Evolutionary conservation across 2,888 invertebrate genomes (phyloP).

Genomic region (Sinhomidia bicolor): DNA sequence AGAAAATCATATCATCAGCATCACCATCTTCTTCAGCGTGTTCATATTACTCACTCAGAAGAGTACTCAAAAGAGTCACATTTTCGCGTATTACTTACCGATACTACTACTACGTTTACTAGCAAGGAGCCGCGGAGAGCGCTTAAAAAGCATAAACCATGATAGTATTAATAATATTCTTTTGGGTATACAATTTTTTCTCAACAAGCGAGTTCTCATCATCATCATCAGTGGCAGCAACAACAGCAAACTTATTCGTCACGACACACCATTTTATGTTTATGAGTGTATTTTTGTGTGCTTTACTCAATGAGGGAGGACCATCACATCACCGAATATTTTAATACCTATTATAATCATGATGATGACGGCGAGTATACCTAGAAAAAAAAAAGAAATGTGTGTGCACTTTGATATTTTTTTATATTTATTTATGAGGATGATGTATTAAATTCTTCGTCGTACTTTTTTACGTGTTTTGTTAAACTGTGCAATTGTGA

Average conservation of each 20-base stretch:
- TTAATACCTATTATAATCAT: background rate
- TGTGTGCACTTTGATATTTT: background rate
- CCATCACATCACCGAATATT: conserved; percentile 33
- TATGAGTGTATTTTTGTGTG: conserved; percentile 38
- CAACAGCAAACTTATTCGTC: conserved; percentile 27
- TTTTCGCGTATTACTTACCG: background rate
- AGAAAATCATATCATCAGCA: conserved; percentile 59
- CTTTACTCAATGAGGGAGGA: conserved; percentile 36
- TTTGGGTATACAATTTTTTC: conserved; percentile 34
- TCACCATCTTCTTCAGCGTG: conserved; percentile 13
- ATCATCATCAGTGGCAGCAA: background rate
- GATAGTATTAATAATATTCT: conserved; percentile 15
- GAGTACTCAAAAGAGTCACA: no score
- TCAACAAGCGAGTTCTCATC: conserved; percentile 15
- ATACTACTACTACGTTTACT: background rate
- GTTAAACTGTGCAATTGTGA: conserved; percentile 21
- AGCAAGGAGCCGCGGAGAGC: conserved; percentile 10
- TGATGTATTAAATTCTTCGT: background rate
- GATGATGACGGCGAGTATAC: background rate
- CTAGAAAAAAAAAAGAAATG: background rate
- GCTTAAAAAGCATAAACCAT: background rate
- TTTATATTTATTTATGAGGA: conserved; percentile 31
- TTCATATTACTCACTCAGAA: background rate
- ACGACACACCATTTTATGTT: conserved; percentile 35
- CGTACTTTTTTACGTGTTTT: conserved; percentile 26